These are phyloP conservation scores for Stichopus horrens DNA, from an alignment of 53 echinoderm and acorn worm genomes.

Conservation along the genomic window DNA sequence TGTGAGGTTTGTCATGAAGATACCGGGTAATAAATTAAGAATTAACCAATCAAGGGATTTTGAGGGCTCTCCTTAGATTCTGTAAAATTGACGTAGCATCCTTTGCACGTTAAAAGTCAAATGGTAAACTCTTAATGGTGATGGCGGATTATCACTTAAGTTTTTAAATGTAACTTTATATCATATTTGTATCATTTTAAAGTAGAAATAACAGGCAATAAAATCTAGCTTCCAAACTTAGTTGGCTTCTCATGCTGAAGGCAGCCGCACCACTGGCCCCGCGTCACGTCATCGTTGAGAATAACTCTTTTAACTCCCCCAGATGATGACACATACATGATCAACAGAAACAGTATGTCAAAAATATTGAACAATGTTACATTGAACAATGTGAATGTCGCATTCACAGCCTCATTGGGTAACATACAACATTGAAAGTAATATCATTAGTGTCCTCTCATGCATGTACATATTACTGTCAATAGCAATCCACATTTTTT, in stretches of 20 bases:
- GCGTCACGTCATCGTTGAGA: constrained; percentile 84
- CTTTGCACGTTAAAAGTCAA: too few species aligned
- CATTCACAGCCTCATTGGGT: background rate
- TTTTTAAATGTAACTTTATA: too few species aligned
- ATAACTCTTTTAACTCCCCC: constrained; percentile 79
- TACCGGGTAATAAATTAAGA: too few species aligned
- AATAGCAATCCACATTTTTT: background rate
- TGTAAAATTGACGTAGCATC: too few species aligned
- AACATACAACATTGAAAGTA: background rate
- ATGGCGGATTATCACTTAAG: too few species aligned
- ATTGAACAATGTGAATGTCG: background rate
- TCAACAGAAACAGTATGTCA: background rate
- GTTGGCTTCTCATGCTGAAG: constrained; percentile 77
- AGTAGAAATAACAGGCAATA: background rate
- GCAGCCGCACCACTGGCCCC: constrained; percentile 82
- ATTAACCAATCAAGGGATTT: too few species aligned
- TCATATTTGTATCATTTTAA: too few species aligned
- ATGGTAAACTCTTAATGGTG: too few species aligned
- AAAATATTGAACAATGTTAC: background rate
- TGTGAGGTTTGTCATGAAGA: too few species aligned
- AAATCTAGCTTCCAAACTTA: constrained; percentile 24
- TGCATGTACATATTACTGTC: background rate
- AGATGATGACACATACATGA: constrained; percentile 27
- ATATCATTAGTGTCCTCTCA: background rate
- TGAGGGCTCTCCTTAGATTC: too few species aligned